phyloP scores from a whole-genome alignment of 2,888 invertebrate species.

The Oligia latruncula region DNA sequence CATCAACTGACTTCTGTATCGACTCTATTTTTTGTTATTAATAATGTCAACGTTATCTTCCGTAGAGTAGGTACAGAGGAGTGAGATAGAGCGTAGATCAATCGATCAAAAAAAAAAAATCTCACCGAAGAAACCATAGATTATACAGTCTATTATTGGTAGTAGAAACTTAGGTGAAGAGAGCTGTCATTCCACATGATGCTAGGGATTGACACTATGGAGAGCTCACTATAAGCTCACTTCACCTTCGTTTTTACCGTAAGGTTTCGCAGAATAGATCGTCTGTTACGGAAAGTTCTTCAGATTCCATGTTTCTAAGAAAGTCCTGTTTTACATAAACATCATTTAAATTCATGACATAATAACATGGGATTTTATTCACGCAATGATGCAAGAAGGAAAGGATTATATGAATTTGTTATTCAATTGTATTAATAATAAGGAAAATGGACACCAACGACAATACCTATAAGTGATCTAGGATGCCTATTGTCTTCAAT shows the following conservation, averaged over 20 bases:
- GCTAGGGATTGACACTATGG: neutral
- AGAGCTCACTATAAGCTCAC: neutral
- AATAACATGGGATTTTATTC: slow-evolving; percentile 4
- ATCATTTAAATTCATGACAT: neutral
- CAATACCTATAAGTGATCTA: neutral
- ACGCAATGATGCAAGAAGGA: neutral
- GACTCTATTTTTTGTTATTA: no score
- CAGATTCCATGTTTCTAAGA: neutral
- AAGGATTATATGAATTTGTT: neutral
- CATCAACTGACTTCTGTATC: neutral
- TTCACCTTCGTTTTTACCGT: no score
- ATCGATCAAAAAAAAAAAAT: no score
- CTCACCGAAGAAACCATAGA: no score
- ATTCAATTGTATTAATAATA: neutral
- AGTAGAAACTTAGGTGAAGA: neutral
- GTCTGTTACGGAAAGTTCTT: neutral
- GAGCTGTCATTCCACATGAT: neutral
- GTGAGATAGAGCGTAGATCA: neutral
- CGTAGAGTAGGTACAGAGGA: neutral
- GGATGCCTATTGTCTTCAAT: slow-evolving; percentile 3
- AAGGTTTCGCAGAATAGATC: neutral
- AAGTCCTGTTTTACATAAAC: neutral
- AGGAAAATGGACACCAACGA: slow-evolving; percentile 18
- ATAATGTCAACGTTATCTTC: neutral
- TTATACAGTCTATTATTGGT: no score